phyloP scores from a whole-genome alignment of 1,140 invertebrate species.

The Gonatopus flavifemur region DNA sequence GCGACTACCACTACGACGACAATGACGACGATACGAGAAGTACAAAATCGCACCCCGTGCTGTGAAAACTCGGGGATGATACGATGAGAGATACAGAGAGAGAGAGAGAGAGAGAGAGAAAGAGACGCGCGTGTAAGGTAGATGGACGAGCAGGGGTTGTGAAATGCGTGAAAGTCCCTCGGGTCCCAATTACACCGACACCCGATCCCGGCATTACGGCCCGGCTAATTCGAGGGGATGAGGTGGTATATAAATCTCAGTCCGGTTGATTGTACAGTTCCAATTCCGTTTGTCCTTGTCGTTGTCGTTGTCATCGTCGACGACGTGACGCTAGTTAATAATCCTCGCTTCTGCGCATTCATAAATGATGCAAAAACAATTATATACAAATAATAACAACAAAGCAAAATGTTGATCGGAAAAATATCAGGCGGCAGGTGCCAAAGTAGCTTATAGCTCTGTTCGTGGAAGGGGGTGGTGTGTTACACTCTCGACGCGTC shows the following conservation, averaged over 20 bases:
- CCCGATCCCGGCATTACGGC: conserved; percentile 51
- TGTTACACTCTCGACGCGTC: conserved; percentile 21
- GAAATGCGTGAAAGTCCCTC: conserved; percentile 42
- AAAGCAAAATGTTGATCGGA: neutral
- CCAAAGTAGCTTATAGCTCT: conserved; percentile 8
- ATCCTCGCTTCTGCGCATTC: neutral
- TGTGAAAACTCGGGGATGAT: neutral
- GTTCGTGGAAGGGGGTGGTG: conserved; percentile 13
- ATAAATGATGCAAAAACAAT: neutral
- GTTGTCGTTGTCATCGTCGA: neutral
- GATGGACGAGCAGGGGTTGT: conserved; percentile 14
- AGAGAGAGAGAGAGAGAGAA: neutral
- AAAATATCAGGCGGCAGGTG: neutral
- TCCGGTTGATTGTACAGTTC: conserved; percentile 46
- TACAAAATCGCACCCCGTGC: conserved; percentile 1
- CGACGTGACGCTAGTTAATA: neutral
- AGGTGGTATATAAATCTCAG: conserved; percentile 50
- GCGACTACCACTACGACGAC: conserved; percentile 7
- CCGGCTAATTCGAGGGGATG: conserved; percentile 52
- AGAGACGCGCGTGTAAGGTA: neutral
- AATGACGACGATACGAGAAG: neutral
- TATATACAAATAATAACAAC: neutral
- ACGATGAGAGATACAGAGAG: conserved; percentile 10
- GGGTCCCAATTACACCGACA: conserved; percentile 56
- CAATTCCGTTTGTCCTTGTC: conserved; percentile 43